A percentile compares a stretch with the other conserved stretches of the same genome.
Conservation (phyloP, 1,140 invertebrate genomes). For the Heterodera carotae region DNA sequence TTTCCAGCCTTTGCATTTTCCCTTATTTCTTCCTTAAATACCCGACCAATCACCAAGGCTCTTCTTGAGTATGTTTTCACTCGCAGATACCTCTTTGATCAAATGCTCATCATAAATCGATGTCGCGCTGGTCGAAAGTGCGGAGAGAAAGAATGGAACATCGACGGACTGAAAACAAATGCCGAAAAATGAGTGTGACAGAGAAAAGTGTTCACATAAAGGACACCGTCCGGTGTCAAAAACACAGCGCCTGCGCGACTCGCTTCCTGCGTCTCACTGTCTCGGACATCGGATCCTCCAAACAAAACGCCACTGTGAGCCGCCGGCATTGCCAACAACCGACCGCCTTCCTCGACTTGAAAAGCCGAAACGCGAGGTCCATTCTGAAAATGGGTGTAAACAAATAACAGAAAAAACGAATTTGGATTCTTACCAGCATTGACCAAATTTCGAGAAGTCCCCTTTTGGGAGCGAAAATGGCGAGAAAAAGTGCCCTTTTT, state of each 20-base stretch:
- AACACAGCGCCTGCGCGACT: constrained; percentile 33
- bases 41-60: no score
- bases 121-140: constrained; percentile 39
- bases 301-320: constrained; percentile 32
- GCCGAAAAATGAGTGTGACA: constrained; percentile 8
- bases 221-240: constrained; percentile 38
- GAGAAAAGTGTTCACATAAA: constrained; percentile 35
- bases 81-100: constrained; percentile 41
- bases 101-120: constrained; percentile 49
- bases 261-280: background rate
- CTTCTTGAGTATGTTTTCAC: no score
- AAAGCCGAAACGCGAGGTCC: constrained; percentile 53
- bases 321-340: constrained; percentile 36
- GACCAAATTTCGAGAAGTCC: constrained; percentile 52
- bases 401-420: no score
- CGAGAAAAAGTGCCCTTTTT: constrained; percentile 44
- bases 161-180: constrained; percentile 39
- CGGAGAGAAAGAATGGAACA: constrained; percentile 55
- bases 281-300: constrained; percentile 9
- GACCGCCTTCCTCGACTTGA: constrained; percentile 44
- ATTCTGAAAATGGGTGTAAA: constrained; percentile 38
- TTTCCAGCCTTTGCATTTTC: no score
- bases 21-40: no score
- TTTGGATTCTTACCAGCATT: constrained; percentile 39
- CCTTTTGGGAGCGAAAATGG: constrained; percentile 48